These are phyloP conservation scores for Onychomys torridus DNA, from an alignment of 2,797 vertebrate genomes.

Conservation along the genomic window DNA sequence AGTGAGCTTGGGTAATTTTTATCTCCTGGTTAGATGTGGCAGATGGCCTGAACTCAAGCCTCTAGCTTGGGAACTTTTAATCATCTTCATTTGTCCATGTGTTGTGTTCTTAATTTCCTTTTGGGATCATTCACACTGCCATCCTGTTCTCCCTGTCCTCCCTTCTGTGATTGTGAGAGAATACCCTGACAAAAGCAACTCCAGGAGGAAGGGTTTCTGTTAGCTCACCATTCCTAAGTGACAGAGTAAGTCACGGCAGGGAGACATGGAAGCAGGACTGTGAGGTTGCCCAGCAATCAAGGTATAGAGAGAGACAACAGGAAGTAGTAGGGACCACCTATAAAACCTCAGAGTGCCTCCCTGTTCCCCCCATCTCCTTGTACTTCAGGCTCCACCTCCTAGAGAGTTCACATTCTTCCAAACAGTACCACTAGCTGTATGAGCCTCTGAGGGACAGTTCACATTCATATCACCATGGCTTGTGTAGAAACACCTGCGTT, in stretches of 20 bases:
- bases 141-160: not conserved
- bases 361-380: not conserved
- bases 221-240: not conserved
- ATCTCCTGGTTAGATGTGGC: not conserved
- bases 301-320: not conserved
- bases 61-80: not conserved
- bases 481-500: not conserved
- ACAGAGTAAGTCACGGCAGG: too few species aligned
- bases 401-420: not conserved
- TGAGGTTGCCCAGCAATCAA: not conserved
- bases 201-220: not conserved
- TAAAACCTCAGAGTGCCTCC: not conserved
- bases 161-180: not conserved
- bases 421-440: not conserved
- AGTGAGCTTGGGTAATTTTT: not conserved
- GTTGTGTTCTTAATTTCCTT: constrained; percentile 31
- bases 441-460: not conserved
- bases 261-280: not conserved
- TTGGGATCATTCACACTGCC: not conserved
- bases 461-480: too few species aligned
- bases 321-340: not conserved
- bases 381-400: not conserved
- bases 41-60: not conserved
- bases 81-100: not conserved
- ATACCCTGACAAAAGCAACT: not conserved